Conservation (phyloP, 1,140 invertebrate genomes). For the Achatina immaculata region DNA sequence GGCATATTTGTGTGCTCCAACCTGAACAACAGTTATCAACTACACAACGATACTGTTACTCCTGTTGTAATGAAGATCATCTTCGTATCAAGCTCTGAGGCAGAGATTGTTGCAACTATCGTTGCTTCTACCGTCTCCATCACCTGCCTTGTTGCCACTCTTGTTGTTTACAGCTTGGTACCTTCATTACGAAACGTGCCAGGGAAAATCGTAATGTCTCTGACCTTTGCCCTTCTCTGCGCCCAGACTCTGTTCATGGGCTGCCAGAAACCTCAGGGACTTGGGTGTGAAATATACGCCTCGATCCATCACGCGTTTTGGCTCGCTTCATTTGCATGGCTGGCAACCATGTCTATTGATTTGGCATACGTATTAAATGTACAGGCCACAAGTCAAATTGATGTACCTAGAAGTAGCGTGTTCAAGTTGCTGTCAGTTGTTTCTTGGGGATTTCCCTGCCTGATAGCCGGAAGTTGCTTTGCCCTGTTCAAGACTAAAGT, state of each 20-base stretch:
- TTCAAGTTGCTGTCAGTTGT: conserved; percentile 6
- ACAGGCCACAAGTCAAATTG: not conserved
- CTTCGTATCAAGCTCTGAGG: not conserved
- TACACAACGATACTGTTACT: not conserved
- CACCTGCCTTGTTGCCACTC: conserved; percentile 36
- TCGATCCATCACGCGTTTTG: conserved; percentile 72
- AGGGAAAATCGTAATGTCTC: conserved; percentile 71
- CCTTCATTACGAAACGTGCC: conserved; percentile 71
- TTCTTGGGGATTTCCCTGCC: conserved; percentile 2
- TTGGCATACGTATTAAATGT: conserved; percentile 76
- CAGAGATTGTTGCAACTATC: not conserved
- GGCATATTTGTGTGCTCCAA: not conserved
- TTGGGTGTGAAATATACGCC: conserved; percentile 59
- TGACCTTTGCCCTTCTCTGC: conserved; percentile 68
- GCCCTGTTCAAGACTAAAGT: conserved; percentile 15
- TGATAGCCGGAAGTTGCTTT: not conserved
- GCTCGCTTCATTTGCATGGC: conserved; percentile 74
- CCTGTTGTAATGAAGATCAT: too few species aligned
- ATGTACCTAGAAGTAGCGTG: not conserved
- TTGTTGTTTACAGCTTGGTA: conserved; percentile 68
- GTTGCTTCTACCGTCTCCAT: conserved; percentile 11
- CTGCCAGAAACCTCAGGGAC: conserved; percentile 33
- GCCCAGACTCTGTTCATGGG: conserved; percentile 68
- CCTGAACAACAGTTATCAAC: not conserved
- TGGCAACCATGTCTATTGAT: conserved; percentile 74